A percentile compares a stretch with the other conserved stretches of the same genome.
Conservation (phyloP, 2,113 vertebrate species). For the Synchiropus splendidus region DNA sequence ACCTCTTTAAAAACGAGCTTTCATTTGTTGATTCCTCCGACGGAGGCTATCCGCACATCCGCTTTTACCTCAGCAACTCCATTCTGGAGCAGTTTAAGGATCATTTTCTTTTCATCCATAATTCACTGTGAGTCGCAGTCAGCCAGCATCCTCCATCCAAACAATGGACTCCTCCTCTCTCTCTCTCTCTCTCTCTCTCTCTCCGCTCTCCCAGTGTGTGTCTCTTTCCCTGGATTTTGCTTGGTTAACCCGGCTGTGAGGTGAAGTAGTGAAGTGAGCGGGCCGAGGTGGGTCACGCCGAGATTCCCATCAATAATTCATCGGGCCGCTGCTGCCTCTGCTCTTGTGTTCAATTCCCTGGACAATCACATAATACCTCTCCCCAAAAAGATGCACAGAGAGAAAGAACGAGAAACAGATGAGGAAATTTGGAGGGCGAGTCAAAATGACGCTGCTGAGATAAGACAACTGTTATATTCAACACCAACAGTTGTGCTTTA, state of each 20-base stretch:
- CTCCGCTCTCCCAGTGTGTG: too few relatives aligned
- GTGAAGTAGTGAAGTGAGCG: constrained; percentile 55
- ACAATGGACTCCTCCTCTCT: constrained; percentile 36
- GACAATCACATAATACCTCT: constrained; percentile 71
- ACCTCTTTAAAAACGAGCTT: neutral
- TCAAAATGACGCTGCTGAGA: neutral
- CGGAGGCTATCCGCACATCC: neutral
- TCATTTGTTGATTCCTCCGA: neutral
- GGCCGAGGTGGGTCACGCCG: constrained; percentile 55
- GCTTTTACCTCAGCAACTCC: constrained; percentile 1
- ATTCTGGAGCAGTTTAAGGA: constrained; percentile 17
- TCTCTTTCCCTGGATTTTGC: too few relatives aligned
- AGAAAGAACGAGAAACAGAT: constrained; percentile 21
- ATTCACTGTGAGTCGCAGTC: constrained; percentile 24
- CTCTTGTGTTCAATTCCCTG: constrained; percentile 65
- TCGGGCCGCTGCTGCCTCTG: constrained; percentile 65
- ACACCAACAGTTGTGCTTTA: too few relatives aligned
- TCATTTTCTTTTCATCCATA: constrained; percentile 31
- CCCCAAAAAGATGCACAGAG: constrained; percentile 29
- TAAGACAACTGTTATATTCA: too few relatives aligned
- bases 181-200: constrained; percentile 17
- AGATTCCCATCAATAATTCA: constrained; percentile 75
- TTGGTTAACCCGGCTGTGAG: constrained; percentile 63
- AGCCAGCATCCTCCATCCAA: constrained; percentile 24
- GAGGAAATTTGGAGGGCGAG: constrained; percentile 12